Evolutionary conservation across 2,113 vertebrate genomes (phyloP).

Genomic region (Axis porcinus): DNA sequence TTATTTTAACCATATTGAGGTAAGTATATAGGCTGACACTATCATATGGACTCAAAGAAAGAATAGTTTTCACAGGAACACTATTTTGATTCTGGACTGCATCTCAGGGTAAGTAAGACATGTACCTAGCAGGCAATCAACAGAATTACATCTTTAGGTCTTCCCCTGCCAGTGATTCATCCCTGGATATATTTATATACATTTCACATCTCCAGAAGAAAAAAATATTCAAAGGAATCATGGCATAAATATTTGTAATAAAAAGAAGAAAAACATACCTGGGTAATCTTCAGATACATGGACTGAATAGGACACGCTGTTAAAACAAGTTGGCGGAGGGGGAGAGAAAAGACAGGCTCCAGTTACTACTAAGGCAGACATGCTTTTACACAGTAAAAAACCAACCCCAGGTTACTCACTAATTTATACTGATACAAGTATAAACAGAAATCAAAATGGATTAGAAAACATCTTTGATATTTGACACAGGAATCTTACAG

Average conservation of each 20-base stretch:
- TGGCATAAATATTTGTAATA: background rate
- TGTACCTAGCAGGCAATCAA: background rate
- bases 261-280: slow-evolving; percentile 80
- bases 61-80: background rate
- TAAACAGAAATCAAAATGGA: background rate
- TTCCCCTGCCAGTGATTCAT: background rate
- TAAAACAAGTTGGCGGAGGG: slow-evolving; percentile 48
- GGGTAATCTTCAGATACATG: slow-evolving; percentile 93
- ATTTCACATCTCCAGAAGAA: background rate
- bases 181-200: background rate
- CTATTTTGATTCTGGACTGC: background rate
- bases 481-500: background rate
- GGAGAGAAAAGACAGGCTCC: background rate
- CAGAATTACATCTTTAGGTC: background rate
- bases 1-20: background rate
- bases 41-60: background rate
- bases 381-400: background rate
- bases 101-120: background rate
- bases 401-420: background rate
- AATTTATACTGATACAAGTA: background rate
- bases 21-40: background rate
- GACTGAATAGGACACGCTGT: slow-evolving; percentile 90
- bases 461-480: background rate
- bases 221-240: background rate
- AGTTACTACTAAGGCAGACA: background rate